These are phyloP conservation scores for Sminthurides bifidus DNA, from an alignment of 1,140 invertebrate species.

Conservation along the genomic window DNA sequence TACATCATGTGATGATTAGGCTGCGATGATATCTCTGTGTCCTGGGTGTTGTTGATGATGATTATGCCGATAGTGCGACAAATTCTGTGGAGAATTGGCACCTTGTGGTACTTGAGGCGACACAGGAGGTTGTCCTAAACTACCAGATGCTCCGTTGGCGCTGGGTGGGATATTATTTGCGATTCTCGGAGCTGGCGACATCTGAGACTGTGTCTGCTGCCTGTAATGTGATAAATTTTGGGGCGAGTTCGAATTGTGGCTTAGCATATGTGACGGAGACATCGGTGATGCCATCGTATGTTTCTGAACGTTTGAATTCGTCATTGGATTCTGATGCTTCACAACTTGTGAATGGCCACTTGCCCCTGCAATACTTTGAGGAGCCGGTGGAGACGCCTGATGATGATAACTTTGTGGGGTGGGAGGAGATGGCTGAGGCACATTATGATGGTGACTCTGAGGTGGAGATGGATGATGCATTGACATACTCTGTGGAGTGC, in stretches of 20 bases:
- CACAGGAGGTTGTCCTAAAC: slow-evolving; percentile 22
- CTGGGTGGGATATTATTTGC: slow-evolving; percentile 39
- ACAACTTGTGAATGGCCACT: neutral
- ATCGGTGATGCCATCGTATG: neutral
- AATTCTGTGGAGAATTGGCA: slow-evolving; percentile 33
- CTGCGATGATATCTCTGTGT: slow-evolving; percentile 35
- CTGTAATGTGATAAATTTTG: slow-evolving; percentile 39
- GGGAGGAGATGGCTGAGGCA: slow-evolving; percentile 31
- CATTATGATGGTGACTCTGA: slow-evolving; percentile 17
- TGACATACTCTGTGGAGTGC: slow-evolving; percentile 22
- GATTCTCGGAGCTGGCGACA: slow-evolving; percentile 41
- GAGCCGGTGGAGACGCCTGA: slow-evolving; percentile 31
- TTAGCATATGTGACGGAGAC: slow-evolving; percentile 22
- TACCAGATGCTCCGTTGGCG: slow-evolving; percentile 1
- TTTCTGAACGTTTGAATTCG: neutral
- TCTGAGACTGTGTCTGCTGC: slow-evolving; percentile 34
- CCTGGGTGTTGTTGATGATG: slow-evolving; percentile 36
- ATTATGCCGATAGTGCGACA: slow-evolving; percentile 27
- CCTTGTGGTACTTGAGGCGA: slow-evolving; percentile 35
- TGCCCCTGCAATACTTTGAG: slow-evolving; percentile 35
- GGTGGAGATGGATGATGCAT: slow-evolving; percentile 34
- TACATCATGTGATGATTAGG: slow-evolving; percentile 29
- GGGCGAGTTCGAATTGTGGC: slow-evolving; percentile 27
- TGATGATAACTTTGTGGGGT: slow-evolving; percentile 28
- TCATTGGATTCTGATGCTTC: slow-evolving; percentile 41